phyloP scores from a whole-genome alignment of 2,888 invertebrate species.

The Cheilosia scutellata region DNA sequence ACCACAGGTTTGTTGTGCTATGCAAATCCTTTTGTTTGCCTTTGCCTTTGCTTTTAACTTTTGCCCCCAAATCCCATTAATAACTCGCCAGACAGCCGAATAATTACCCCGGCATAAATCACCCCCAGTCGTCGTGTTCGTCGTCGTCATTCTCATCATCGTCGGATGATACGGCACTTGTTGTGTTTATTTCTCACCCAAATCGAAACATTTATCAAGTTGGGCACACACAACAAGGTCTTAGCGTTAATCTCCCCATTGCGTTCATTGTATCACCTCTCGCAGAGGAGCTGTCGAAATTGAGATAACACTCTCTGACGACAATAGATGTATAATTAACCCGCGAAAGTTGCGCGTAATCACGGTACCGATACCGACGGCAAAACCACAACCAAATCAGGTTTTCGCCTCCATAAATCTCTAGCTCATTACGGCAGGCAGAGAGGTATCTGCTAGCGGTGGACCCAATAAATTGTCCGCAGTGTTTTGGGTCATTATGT shows the following conservation, averaged over 20 bases:
- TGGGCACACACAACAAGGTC: conserved; percentile 68
- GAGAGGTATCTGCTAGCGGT: conserved; percentile 32
- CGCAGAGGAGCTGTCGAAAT: conserved; percentile 64
- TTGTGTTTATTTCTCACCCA: conserved; percentile 63
- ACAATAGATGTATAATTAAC: conserved; percentile 68
- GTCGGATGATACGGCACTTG: conserved; percentile 69
- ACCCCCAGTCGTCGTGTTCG: conserved; percentile 54
- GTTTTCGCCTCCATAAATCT: conserved; percentile 69
- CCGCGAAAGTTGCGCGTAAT: conserved; percentile 38
- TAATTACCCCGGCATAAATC: conserved; percentile 72
- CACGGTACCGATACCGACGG: conserved; percentile 51
- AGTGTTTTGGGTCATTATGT: conserved; percentile 76
- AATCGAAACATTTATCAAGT: conserved; percentile 75
- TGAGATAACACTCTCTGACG: conserved; percentile 66
- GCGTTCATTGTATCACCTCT: conserved; percentile 54
- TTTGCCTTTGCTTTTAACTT: conserved; percentile 23
- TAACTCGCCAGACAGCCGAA: conserved; percentile 69
- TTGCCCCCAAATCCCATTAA: conserved; percentile 62
- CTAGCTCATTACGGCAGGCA: conserved; percentile 59
- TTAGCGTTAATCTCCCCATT: conserved; percentile 72
- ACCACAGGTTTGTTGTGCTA: conserved; percentile 89
- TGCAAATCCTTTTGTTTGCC: conserved; percentile 25
- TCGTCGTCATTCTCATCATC: conserved; percentile 3
- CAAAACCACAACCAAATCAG: conserved; percentile 53
- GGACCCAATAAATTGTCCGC: conserved; percentile 75